Evolutionary conservation across 1,140 invertebrate species (phyloP).

Genomic region (Drosophila tristis): DNA sequence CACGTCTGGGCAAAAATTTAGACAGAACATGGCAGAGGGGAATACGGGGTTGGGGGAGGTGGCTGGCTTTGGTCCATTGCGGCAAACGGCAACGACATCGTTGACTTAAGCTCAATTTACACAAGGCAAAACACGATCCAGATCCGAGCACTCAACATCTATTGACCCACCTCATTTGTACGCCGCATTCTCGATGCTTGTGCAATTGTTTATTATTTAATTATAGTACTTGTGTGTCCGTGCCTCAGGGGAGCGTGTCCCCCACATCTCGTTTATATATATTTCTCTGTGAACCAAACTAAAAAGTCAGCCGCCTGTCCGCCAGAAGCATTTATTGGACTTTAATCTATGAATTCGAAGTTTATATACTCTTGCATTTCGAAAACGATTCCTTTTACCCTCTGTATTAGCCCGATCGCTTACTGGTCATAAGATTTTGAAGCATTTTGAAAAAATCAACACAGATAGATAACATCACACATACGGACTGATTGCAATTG

Average conservation of each 20-base stretch:
- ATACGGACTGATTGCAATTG: constrained; percentile 17
- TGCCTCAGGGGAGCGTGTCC: constrained; percentile 15
- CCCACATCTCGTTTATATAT: constrained; percentile 25
- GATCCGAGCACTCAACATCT: constrained; percentile 26
- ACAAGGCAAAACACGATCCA: constrained; percentile 45
- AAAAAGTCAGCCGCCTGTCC: too few species aligned
- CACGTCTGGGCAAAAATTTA: constrained; percentile 30
- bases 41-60: background rate
- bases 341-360: too few species aligned
- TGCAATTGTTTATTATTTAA: constrained; percentile 68
- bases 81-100: constrained; percentile 4
- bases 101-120: constrained; percentile 56
- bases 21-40: background rate
- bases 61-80: constrained; percentile 48
- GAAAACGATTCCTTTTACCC: too few species aligned
- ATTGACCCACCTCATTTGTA: constrained; percentile 47
- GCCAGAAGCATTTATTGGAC: too few species aligned
- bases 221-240: constrained; percentile 41
- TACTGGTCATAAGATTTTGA: too few species aligned
- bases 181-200: constrained; percentile 43
- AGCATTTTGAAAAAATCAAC: too few species aligned
- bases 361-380: too few species aligned
- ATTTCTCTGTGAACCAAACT: background rate
- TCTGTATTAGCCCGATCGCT: too few species aligned
- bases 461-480: too few species aligned